A percentile compares a stretch with the other conserved stretches of the same genome.
These are phyloP conservation scores for Yponomeuta cagnagella DNA, from an alignment of 2,888 invertebrate genomes.

Conservation along the genomic window DNA sequence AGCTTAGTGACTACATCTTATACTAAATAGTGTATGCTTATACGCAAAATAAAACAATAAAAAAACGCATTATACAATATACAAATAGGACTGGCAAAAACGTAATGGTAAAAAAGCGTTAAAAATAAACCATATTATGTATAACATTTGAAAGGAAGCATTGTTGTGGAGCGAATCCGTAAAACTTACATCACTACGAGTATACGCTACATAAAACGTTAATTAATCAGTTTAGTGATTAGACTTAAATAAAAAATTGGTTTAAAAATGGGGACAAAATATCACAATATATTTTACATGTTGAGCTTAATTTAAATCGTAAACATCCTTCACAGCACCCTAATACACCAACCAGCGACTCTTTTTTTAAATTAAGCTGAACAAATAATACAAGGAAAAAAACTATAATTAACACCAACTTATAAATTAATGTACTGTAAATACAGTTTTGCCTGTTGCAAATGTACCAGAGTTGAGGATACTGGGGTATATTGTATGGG, in stretches of 20 bases:
- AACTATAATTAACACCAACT: constrained; percentile 26
- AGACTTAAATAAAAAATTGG: constrained; percentile 58
- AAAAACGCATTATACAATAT: constrained; percentile 39
- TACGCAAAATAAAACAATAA: constrained; percentile 58
- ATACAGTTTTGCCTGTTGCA: constrained; percentile 31
- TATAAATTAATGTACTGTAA: constrained; percentile 25
- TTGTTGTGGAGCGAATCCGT: constrained; percentile 34
- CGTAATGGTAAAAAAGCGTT: constrained; percentile 57
- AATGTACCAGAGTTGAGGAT: constrained; percentile 32
- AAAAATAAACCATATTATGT: constrained; percentile 34
- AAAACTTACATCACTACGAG: constrained; percentile 45
- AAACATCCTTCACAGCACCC: constrained; percentile 37
- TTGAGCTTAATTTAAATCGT: constrained; percentile 73
- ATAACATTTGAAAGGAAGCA: constrained; percentile 69
- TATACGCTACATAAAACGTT: constrained; percentile 53
- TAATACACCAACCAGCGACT: constrained; percentile 33
- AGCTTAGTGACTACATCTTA: constrained; percentile 53
- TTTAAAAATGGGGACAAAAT: constrained; percentile 63
- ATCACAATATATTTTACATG: constrained; percentile 71
- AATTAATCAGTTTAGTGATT: constrained; percentile 44
- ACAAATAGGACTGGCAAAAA: constrained; percentile 51
- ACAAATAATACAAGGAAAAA: constrained; percentile 56
- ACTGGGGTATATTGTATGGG: constrained; percentile 30
- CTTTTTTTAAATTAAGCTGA: constrained; percentile 68
- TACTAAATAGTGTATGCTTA: constrained; percentile 55